A percentile compares a stretch with the other conserved stretches of the same genome.
These are phyloP conservation scores for Prionailurus viverrinus DNA, from an alignment of 2,113 vertebrate genomes.

Conservation along the genomic window DNA sequence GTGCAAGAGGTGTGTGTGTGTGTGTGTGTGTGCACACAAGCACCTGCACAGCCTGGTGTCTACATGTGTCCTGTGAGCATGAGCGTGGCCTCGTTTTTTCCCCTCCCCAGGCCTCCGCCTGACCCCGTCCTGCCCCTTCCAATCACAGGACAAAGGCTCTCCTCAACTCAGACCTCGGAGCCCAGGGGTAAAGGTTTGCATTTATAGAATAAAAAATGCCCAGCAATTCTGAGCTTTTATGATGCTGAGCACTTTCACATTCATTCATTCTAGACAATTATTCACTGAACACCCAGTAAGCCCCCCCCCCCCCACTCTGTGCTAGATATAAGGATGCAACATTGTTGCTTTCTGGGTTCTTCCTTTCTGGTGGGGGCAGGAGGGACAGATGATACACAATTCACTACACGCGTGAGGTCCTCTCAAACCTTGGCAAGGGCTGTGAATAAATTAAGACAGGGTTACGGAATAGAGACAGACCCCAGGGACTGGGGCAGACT, in stretches of 20 bases:
- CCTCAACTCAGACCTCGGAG: background rate
- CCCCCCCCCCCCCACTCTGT: background rate
- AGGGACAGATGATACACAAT: background rate
- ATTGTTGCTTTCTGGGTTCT: background rate
- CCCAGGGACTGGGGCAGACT: rapidly evolving
- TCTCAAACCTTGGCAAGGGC: background rate
- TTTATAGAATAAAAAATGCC: background rate
- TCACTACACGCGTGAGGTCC: background rate
- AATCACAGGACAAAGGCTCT: background rate
- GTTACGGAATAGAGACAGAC: background rate
- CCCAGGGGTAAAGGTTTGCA: background rate
- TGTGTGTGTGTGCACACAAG: background rate
- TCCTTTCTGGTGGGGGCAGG: background rate
- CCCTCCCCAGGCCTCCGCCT: background rate
- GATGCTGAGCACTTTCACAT: background rate
- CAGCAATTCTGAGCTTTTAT: background rate
- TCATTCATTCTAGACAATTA: background rate
- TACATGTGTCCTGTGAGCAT: background rate
- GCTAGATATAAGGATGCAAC: background rate
- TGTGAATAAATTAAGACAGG: background rate
- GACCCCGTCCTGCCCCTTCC: background rate
- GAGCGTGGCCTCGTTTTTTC: background rate
- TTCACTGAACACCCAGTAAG: background rate
- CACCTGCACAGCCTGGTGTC: background rate
- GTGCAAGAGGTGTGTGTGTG: background rate